Evolutionary conservation across 2,888 invertebrate genomes (phyloP).

Genomic region (Tribolium freemani): DNA sequence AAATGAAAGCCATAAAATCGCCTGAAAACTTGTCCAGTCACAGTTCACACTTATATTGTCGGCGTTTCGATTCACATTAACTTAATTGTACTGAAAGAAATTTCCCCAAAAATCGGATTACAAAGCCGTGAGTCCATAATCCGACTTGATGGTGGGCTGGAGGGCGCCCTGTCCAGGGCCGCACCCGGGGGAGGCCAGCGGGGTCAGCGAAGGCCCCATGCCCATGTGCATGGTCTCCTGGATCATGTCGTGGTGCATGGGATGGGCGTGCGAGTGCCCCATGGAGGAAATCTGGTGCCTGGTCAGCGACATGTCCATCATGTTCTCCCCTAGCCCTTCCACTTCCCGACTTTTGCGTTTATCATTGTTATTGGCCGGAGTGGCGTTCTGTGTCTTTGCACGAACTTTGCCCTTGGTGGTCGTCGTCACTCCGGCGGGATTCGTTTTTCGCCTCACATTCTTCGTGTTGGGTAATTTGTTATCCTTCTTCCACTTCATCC

Average conservation of each 20-base stretch:
- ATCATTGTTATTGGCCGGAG: constrained; percentile 73
- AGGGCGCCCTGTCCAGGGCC: constrained; percentile 70
- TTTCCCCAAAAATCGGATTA: constrained; percentile 64
- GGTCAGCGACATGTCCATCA: constrained; percentile 68
- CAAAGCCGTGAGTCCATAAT: constrained; percentile 88
- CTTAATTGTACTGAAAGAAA: constrained; percentile 21
- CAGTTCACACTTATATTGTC: constrained; percentile 60
- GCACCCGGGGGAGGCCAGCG: constrained; percentile 72
- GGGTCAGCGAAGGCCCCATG: constrained; percentile 72
- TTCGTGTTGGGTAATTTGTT: constrained; percentile 91
- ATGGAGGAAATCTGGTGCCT: constrained; percentile 69
- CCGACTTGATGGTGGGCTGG: constrained; percentile 83
- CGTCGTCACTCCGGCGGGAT: constrained; percentile 79
- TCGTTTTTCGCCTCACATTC: constrained; percentile 82
- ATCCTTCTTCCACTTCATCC: constrained; percentile 91
- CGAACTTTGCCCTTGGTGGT: constrained; percentile 67
- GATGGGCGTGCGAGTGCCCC: constrained; percentile 70
- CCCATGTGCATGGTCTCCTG: constrained; percentile 69
- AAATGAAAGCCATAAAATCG: constrained; percentile 48
- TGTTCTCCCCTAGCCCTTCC: constrained; percentile 71
- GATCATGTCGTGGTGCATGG: constrained; percentile 68
- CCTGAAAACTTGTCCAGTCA: constrained; percentile 48
- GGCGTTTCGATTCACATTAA: constrained; percentile 56
- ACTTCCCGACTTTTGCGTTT: constrained; percentile 76
- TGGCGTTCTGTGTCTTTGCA: constrained; percentile 65